Percentiles rank a stretch among this genome's conserved stretches.
Evolutionary conservation across 2,888 invertebrate species (phyloP).

Genomic region (Dryobotodes eremita): DNA sequence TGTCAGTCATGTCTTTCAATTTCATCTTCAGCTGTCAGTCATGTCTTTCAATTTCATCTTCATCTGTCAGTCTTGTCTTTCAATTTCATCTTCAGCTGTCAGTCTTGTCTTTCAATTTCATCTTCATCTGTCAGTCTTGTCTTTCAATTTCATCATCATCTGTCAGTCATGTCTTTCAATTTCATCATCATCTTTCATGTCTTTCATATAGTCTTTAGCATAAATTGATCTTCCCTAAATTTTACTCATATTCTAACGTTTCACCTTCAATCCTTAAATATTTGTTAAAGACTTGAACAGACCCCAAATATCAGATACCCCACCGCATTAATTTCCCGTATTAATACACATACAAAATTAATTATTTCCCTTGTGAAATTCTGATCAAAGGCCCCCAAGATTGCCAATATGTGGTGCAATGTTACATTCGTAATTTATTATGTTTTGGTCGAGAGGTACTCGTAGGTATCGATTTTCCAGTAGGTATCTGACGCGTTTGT

Average conservation of each 20-base stretch:
- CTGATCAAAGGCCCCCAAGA: constrained; percentile 55
- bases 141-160: background rate
- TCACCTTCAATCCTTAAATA: constrained; percentile 12
- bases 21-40: too few species aligned
- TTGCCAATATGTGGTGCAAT: constrained; percentile 34
- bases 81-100: too few species aligned
- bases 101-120: too few species aligned
- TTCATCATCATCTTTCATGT: background rate
- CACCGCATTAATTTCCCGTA: constrained; percentile 60
- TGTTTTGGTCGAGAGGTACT: constrained; percentile 29
- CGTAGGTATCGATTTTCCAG: constrained; percentile 2
- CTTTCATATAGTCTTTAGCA: background rate
- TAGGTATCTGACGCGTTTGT: background rate
- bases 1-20: too few species aligned
- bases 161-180: background rate
- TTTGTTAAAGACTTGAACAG: constrained; percentile 29
- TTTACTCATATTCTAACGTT: background rate
- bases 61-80: too few species aligned
- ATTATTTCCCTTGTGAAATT: constrained; percentile 60
- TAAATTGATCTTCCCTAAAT: background rate
- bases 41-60: too few species aligned
- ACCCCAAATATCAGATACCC: constrained; percentile 39
- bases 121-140: too few species aligned
- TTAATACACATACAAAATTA: constrained; percentile 61
- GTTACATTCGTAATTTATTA: constrained; percentile 25